Conservation (phyloP, 2,113 vertebrate species). For the Sardina pilchardus region DNA sequence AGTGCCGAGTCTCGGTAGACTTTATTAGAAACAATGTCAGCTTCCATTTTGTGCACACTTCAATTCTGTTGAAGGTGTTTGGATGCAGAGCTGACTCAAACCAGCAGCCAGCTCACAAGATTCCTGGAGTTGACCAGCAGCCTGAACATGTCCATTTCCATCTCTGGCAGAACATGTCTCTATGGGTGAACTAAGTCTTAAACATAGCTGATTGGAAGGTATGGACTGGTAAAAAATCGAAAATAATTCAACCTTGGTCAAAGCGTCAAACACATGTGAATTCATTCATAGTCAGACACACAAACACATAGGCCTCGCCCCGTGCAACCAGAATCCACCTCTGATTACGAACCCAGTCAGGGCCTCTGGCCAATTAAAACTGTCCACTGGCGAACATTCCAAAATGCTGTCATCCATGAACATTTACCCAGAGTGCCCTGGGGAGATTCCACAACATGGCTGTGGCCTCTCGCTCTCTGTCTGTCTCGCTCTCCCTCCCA, state of each 20-base stretch:
- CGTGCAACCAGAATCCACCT: conserved; percentile 46
- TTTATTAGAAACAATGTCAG: conserved; percentile 34
- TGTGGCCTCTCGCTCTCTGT: conserved; percentile 62
- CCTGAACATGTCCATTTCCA: background rate
- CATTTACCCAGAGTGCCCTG: conserved; percentile 74
- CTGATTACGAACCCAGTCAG: conserved; percentile 70
- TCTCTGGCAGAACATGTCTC: background rate
- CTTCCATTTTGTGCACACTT: conserved; percentile 10
- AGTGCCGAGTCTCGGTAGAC: conserved; percentile 13
- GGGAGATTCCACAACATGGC: conserved; percentile 73
- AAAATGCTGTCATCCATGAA: conserved; percentile 76
- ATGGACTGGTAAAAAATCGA: background rate
- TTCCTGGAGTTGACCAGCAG: background rate
- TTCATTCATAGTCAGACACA: conserved; percentile 35
- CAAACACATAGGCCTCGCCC: conserved; percentile 43
- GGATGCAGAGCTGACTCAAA: background rate
- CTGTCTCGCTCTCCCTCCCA: conserved; percentile 53
- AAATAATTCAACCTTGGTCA: background rate
- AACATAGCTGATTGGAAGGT: background rate
- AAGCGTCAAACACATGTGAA: conserved; percentile 8
- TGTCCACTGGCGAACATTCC: conserved; percentile 75
- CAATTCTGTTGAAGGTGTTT: background rate
- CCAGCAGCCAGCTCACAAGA: background rate
- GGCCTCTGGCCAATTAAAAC: conserved; percentile 74
- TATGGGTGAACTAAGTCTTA: background rate